Conservation (phyloP, 2,113 vertebrate genomes). For the Neopipo cinnamomea region DNA sequence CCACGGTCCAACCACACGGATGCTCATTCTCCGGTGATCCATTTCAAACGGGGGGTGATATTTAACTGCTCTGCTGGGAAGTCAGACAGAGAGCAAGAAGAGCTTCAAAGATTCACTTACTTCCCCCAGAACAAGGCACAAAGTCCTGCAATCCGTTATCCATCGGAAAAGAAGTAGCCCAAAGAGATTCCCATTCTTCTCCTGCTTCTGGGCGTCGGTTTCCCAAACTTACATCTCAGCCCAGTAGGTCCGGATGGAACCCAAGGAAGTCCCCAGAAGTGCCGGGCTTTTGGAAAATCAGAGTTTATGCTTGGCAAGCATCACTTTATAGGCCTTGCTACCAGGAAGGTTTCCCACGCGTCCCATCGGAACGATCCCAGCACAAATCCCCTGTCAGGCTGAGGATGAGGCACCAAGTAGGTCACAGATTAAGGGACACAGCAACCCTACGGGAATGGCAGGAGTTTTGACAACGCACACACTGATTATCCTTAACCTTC, state of each 20-base stretch:
- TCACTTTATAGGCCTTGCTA: background rate
- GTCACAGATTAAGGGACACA: fast-evolving
- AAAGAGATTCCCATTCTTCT: conserved; percentile 5
- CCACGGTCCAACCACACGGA: fast-evolving
- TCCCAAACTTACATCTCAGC: background rate
- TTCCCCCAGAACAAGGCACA: background rate
- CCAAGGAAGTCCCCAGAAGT: background rate
- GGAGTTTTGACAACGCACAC: background rate
- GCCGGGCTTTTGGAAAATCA: background rate
- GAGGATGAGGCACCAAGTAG: background rate
- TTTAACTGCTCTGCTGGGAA: background rate
- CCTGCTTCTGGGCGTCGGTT: background rate
- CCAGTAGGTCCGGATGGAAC: background rate
- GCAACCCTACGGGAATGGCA: fast-evolving
- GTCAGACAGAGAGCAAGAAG: background rate
- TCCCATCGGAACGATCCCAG: background rate
- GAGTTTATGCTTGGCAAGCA: background rate
- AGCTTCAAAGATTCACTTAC: background rate
- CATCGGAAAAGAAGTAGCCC: background rate
- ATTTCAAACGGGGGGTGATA: background rate
- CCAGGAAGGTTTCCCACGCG: background rate
- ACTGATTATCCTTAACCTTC: background rate
- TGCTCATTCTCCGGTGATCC: background rate
- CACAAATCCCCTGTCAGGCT: background rate
- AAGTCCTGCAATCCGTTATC: conserved; percentile 1